Evolutionary conservation across 37 sponge, comb jelly and placozoan species (phyloP), one percentile per base, ranked within the genome.

Genomic region (Axinella damicornis): DNA sequence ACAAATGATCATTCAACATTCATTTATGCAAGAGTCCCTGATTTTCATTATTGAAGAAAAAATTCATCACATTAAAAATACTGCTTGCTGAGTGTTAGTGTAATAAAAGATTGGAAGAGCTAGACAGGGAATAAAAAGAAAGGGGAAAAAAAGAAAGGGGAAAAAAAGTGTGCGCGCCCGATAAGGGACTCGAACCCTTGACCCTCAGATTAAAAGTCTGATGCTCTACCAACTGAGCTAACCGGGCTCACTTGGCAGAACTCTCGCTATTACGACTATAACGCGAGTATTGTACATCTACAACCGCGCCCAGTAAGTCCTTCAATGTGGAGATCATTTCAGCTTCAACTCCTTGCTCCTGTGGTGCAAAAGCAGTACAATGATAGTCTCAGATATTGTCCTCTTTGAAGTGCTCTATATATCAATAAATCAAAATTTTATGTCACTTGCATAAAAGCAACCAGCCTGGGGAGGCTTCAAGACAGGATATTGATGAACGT

Each of bases 151-250:
- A 69, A 70, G 73, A n/a, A 30, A 58, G 55, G 66, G 17, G 36
- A 38, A 55, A 80, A 60, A 76, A 73, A 85, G 59, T 53, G 6
- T 2, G 25, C 14, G 55, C 93, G 90, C 93, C 93, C 93, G 85
- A 85, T 92, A 88, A 68, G 93, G 93, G 93, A 84, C 93, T 92
- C 63, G 93, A 92, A 92, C 93, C 86, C 93, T 61, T 89, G 90
- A 89, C 94, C 90, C 94, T 89, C 90, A 93, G 94, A 84, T 93
- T 93, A 93, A 93, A 89, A 93, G 94, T 84, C 94, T 93, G 87
- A 93, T 93, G 94, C 94, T 93, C 94, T 93, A 93, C 94, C 90
- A 71, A 93, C 94, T 93, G 94, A 93, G 94, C 94, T 93, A 89
- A 93, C 90, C 76, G 79, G 90, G 90, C 89, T 34, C 41, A 76